Base-by-base conservation (phyloP, 2,113 vertebrate species). In the Lichenostomus cassidix region DNA sequence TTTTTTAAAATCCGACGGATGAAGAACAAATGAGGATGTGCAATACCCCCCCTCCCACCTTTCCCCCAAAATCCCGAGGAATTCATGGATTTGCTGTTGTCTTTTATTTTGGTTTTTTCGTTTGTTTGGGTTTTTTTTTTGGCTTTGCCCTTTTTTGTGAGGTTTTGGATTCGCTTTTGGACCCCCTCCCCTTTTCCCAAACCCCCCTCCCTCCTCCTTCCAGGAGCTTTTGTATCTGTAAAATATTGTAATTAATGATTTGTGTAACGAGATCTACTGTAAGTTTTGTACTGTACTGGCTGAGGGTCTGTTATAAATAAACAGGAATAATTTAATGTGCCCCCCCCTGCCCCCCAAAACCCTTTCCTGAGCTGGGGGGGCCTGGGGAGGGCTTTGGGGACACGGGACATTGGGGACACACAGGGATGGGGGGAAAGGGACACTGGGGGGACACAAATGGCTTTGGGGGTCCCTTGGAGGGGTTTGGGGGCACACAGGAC, bases 231-330 rank as follows among this genome's bases (percentile, higher is more conserved):
- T 99, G 98, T 98, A 98, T 95, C 97, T 99, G 98, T 98, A 98
- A 97, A 93, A 98, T 98, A 98, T 97, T 98, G 98, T 98, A 98
- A 98, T 98, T 98, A 98, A 97, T 98, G 98, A 98, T 98, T 98
- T 98, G 98, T 98, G 96, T 98, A 98, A 98, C 91, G 94, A 98
- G 98, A 98, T 98, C 97, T 98, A 98, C 98, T 99, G 98, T 98
- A 98, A 98, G 98, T 98, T 98, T 99, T 99, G 98, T 99, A 99
- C 98, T 98, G 98, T 98, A 98, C 96, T 98, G 98, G 98, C 98
- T 97, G 97, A 98, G 98, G 97, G 97, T 98, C 98, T 98, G 98
- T 98, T 98, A 97, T 97, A 98, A 99, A 99, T 98, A 98, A 99
- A 98, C 97, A 97, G 89, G 96, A 98, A 97, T 98, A 97, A 98